Evolutionary conservation across 1,140 invertebrate genomes (phyloP).

Genomic region (Aphelinus certus): DNA sequence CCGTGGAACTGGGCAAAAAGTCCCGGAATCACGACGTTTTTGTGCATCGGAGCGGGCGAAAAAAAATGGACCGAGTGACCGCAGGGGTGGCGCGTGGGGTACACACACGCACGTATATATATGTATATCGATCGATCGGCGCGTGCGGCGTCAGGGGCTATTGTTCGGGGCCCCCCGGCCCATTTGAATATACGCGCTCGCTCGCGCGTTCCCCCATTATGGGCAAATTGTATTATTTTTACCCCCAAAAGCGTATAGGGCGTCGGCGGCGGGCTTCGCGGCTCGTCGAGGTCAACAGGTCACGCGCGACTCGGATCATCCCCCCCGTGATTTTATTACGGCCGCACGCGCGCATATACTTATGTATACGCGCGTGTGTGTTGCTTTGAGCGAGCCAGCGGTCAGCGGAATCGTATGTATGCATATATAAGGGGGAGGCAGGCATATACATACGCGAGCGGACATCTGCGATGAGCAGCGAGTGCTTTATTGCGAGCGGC

Average conservation of each 20-base stretch:
- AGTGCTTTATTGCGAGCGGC: not conserved
- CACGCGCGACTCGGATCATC: constrained; percentile 45
- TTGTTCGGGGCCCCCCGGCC: constrained; percentile 28
- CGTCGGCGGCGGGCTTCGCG: not conserved
- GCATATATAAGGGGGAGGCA: no score
- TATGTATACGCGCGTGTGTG: no score
- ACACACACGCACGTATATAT: not conserved
- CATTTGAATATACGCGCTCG: constrained; percentile 59
- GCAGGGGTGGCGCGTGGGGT: not conserved
- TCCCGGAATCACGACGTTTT: no score
- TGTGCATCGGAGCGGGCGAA: no score
- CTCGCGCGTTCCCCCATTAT: constrained; percentile 56
- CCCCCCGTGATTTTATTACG: constrained; percentile 7
- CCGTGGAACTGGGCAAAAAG: no score
- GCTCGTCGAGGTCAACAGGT: constrained; percentile 61
- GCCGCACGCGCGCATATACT: not conserved
- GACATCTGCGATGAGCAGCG: constrained; percentile 25
- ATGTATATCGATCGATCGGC: constrained; percentile 7
- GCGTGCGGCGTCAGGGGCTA: constrained; percentile 7
- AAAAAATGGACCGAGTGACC: no score
- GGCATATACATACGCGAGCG: not conserved
- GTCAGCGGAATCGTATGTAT: not conserved
- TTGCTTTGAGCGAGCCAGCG: no score
- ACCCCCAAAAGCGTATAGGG: constrained; percentile 64
- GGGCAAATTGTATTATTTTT: constrained; percentile 68